Base-by-base conservation (phyloP, 2,113 vertebrate species). In the Choloepus hoffmanni region DNA sequence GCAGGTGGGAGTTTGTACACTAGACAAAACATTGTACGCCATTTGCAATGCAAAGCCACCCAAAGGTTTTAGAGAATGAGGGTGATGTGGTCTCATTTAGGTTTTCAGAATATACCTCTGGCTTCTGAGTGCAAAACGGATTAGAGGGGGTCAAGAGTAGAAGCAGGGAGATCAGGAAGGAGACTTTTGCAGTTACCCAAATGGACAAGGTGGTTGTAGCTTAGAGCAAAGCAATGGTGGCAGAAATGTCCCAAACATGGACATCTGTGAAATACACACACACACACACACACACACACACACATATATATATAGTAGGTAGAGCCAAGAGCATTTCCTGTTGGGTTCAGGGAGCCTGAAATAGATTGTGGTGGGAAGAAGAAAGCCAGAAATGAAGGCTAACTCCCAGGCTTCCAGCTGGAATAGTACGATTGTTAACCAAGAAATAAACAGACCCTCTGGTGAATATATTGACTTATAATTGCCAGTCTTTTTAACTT, bases 271-370 rank as follows among this genome's bases (percentile, higher is more conserved):
- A 67, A 67, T 16, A 14, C 3, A 28, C 33, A 14, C 3, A 33
- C 9, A 30, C 10, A 58, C 77, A 63, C 30, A 33, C 19, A 33
- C 4, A 50, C 43, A 55, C 1, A 33, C 0, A 0, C 0, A 18
- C 45, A 26, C 28, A 48, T 3, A 11, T 15, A 21, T 6, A 24
- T 10, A 2, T 3, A 12, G 24, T 58, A 50, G 19, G 45, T 19
- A n/a, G 28, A 30, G 15, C 12, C 67, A 85, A n/a, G 62, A 33
- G 58, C 62, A 48, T 14, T 40, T 14, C 9, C 1, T 10, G 7
- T 53, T 40, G 30, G 40, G 7, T 13, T 28, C 14, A 12, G 2
- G 8, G 28, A 67, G 33, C 4, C 62, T 15, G 13, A n/a, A 21
- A 6, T 1, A 53, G 43, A 63, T 10, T 16, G 5, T 1, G 10